Base-by-base conservation (phyloP, 2,888 invertebrate genomes). In the Mylabris sibirica region DNA sequence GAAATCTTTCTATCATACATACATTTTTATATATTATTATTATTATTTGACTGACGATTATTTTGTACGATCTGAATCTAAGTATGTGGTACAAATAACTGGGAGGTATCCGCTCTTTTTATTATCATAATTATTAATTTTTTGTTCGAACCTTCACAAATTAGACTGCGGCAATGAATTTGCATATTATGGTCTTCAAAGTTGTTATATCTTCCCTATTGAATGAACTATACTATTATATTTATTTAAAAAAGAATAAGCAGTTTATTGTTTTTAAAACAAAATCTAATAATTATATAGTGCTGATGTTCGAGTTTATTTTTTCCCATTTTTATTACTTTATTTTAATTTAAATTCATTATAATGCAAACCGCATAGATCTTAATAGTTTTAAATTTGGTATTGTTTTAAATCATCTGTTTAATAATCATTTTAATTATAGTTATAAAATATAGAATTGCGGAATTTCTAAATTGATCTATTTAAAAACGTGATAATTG, bases 401-500 rank as follows among this genome's bases (percentile, higher is more conserved):
- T 9, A 11, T 49, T 49, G 49, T 49, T 20, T 49, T 20, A 9
- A 9, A 20, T 49, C 49, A 20, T 20, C 20, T 20, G 11, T 44
- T 17, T 44, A 44, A 49, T 20, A 49, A 49, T 12, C 20, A 20
- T 49, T 49, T 44, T 5, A 44, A 17, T 44, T 8, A 17, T 6
- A n/a, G n/a, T 17, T 24, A 14, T 1, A 26, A n/a, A 26, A 12
- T 24, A 57, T 53, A 11, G 20, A 53, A 22, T 57, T 26, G 24
- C 14, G 24, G 26, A 57, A 57, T 57, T 26, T 57, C 3, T 57
- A 57, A 57, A 57, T 57, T 26, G 57, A 57, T 57, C 57, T 26
- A 57, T 57, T 57, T 57, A 61, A 24, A 65, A 49, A 22, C 2
- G 26, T 22, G 41, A 57, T 61, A 68, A 49, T 44, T 62, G 60